phyloP scores from a whole-genome alignment of 2,888 invertebrate species.

The Eilema depressum region DNA sequence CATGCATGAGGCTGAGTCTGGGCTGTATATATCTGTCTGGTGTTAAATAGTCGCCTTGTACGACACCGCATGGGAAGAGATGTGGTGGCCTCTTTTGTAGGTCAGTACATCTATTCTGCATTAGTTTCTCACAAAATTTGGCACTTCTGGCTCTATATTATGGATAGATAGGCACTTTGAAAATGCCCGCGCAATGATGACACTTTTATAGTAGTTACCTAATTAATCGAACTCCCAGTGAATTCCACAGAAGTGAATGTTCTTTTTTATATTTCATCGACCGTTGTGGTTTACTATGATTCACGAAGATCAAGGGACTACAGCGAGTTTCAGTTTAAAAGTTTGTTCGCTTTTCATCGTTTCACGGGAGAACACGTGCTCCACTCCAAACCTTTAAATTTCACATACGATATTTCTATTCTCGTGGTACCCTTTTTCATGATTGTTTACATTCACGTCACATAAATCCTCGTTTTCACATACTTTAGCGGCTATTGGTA shows the following conservation, averaged over 20 bases:
- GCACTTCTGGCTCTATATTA: neutral
- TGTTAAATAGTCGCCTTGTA: too few relatives aligned
- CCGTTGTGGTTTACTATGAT: conserved; percentile 25
- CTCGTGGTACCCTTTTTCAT: conserved; percentile 39
- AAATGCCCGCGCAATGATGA: too few relatives aligned
- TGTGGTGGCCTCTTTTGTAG: too few relatives aligned
- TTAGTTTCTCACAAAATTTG: neutral
- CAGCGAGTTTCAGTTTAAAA: conserved; percentile 29
- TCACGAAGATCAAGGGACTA: conserved; percentile 43
- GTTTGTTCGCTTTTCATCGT: conserved; percentile 42
- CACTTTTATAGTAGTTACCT: neutral
- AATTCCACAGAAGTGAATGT: neutral
- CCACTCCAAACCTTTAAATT: conserved; percentile 36
- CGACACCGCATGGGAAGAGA: too few relatives aligned
- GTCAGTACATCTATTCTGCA: neutral
- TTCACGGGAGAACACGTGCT: conserved; percentile 39
- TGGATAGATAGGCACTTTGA: neutral
- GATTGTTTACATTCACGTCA: conserved; percentile 43
- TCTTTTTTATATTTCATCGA: conserved; percentile 18
- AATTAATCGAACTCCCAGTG: neutral
- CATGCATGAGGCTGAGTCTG: too few relatives aligned
- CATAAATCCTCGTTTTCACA: conserved; percentile 43
- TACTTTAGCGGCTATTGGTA: conserved; percentile 30
- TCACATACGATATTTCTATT: conserved; percentile 44
- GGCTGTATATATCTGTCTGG: too few relatives aligned